phyloP scores from a whole-genome alignment of 2,888 invertebrate genomes.

The Ischnus inquisitorius region DNA sequence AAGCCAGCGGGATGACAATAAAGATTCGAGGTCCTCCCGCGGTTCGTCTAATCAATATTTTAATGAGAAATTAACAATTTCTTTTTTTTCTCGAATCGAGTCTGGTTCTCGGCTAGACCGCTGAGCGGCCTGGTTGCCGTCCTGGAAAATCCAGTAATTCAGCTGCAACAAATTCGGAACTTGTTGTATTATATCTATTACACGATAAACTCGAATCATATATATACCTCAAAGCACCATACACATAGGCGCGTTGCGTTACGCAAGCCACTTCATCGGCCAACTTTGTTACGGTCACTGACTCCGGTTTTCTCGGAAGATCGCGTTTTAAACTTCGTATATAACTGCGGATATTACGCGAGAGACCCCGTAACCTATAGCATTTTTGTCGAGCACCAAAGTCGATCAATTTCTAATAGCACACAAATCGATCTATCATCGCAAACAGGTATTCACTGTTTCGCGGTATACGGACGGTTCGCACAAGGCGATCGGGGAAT shows the following conservation, averaged over 20 bases:
- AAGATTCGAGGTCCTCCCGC: not conserved
- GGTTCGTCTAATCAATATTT: not conserved
- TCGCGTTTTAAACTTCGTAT: conserved; percentile 20
- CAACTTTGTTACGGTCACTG: conserved; percentile 69
- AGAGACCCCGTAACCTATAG: no score
- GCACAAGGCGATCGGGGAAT: conserved; percentile 69
- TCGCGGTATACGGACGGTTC: conserved; percentile 48
- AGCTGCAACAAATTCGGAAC: conserved; percentile 35
- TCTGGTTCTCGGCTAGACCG: conserved; percentile 32
- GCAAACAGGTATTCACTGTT: conserved; percentile 41
- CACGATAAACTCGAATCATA: conserved; percentile 52
- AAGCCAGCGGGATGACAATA: not conserved
- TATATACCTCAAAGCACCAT: conserved; percentile 41
- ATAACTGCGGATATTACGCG: no score
- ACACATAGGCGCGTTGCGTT: conserved; percentile 50
- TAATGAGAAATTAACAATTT: not conserved
- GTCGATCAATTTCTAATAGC: conserved; percentile 33
- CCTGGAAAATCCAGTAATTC: conserved; percentile 14
- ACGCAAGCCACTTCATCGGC: conserved; percentile 65
- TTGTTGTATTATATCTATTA: not conserved
- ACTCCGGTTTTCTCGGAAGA: conserved; percentile 64
- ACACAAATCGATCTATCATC: conserved; percentile 47
- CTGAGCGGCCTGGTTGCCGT: not conserved
- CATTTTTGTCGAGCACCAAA: not conserved
- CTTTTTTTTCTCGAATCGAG: not conserved